Evolutionary conservation across 2,888 invertebrate genomes (phyloP).

Genomic region (Patella caerulea): DNA sequence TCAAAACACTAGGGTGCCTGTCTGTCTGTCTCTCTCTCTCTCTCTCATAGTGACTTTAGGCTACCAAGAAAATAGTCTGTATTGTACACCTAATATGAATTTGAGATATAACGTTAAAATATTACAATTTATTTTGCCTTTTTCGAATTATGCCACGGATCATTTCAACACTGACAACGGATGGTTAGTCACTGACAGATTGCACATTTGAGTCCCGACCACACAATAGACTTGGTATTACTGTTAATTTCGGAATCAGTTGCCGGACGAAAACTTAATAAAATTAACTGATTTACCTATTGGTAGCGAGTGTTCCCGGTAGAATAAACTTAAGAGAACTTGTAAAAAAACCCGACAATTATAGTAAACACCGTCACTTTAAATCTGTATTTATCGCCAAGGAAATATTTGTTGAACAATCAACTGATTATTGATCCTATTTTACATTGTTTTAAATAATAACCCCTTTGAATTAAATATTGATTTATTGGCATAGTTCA

Average conservation of each 20-base stretch:
- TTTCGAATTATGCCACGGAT: not conserved
- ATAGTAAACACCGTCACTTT: too few relatives aligned
- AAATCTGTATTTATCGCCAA: too few relatives aligned
- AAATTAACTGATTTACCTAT: too few relatives aligned
- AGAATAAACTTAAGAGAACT: too few relatives aligned
- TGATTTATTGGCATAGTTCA: too few relatives aligned
- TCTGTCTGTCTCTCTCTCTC: not conserved
- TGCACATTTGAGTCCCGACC: not conserved
- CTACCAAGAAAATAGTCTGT: not conserved
- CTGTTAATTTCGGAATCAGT: not conserved
- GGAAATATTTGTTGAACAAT: too few relatives aligned
- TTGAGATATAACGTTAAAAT: not conserved
- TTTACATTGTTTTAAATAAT: too few relatives aligned
- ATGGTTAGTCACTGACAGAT: not conserved
- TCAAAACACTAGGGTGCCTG: not conserved
- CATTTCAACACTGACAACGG: constrained; percentile 3
- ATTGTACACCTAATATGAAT: too few relatives aligned
- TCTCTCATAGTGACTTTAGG: not conserved
- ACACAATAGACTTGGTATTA: not conserved
- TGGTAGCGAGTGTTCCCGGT: too few relatives aligned
- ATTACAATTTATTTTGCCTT: not conserved
- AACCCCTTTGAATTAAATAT: too few relatives aligned
- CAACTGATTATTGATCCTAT: too few relatives aligned
- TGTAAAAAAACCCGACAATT: too few relatives aligned
- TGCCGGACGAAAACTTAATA: not conserved